Evolutionary conservation across 1,140 invertebrate genomes (phyloP).

Genomic region (Pseudomyrmex concolor): DNA sequence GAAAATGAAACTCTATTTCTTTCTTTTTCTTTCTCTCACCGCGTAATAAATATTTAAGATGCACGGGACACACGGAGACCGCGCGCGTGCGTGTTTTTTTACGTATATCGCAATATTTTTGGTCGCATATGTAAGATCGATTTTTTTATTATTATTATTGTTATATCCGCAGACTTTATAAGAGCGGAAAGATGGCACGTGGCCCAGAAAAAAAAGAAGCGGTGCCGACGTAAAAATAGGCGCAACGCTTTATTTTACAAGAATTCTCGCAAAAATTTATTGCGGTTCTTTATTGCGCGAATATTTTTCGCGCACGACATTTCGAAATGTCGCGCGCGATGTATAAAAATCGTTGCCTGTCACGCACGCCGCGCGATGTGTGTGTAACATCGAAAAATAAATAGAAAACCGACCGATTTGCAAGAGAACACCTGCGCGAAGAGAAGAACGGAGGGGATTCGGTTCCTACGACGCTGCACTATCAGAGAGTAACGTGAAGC

Average conservation of each 20-base stretch:
- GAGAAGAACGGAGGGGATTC: slow-evolving; percentile 34
- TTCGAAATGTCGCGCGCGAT: too few relatives aligned
- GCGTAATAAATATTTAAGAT: too few relatives aligned
- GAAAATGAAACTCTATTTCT: too few relatives aligned
- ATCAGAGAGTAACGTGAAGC: slow-evolving; percentile 46
- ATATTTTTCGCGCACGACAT: too few relatives aligned
- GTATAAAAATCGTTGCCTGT: too few relatives aligned
- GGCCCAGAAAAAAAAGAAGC: neutral
- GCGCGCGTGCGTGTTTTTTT: neutral
- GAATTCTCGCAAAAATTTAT: slow-evolving; percentile 6
- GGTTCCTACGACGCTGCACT: slow-evolving; percentile 20
- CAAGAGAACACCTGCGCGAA: neutral
- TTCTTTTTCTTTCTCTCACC: too few relatives aligned
- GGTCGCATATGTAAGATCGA: neutral
- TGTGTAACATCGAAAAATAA: slow-evolving; percentile 39
- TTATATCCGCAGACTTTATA: neutral
- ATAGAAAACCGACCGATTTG: neutral
- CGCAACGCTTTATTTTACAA: too few relatives aligned
- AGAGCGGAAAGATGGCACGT: neutral
- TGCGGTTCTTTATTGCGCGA: neutral
- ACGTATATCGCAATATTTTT: too few relatives aligned
- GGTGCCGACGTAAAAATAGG: neutral
- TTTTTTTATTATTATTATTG: slow-evolving; percentile 20
- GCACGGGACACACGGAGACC: too few relatives aligned
- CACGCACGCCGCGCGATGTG: too few relatives aligned